phyloP scores from a whole-genome alignment of 2,797 vertebrate genomes.

The Syndactyla subalaris region DNA sequence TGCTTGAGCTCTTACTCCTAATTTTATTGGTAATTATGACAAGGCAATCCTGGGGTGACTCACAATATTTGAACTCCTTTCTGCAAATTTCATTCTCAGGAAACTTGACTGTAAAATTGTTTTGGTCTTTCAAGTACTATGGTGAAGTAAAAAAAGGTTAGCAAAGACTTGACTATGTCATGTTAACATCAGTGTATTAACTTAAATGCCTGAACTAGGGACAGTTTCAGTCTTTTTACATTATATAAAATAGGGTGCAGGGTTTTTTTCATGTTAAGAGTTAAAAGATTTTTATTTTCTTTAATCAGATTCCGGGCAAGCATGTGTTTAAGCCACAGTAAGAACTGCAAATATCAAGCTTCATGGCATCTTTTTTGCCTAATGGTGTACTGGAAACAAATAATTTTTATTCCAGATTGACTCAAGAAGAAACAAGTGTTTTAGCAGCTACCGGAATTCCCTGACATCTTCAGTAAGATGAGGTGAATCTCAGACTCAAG shows the following conservation, averaged over 20 bases:
- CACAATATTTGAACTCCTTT: background rate
- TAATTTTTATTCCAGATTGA: background rate
- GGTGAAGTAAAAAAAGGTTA: background rate
- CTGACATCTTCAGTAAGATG: background rate
- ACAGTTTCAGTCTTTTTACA: background rate
- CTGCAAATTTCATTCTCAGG: background rate
- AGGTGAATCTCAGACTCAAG: background rate
- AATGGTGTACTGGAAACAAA: background rate
- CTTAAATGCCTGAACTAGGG: background rate
- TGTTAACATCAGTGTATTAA: background rate
- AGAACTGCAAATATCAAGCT: background rate
- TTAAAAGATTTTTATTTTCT: background rate
- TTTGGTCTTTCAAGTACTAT: background rate
- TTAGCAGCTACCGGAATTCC: background rate
- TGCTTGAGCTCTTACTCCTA: background rate
- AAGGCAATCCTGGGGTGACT: background rate
- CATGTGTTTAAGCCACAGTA: background rate
- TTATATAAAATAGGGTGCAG: background rate
- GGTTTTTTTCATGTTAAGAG: background rate
- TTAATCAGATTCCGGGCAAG: background rate
- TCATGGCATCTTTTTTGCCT: background rate
- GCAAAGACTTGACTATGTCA: background rate
- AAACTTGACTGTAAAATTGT: background rate
- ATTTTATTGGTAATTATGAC: background rate
- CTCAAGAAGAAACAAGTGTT: background rate